Base-by-base conservation (phyloP, 2,113 vertebrate genomes). In the Hippolais icterina region DNA sequence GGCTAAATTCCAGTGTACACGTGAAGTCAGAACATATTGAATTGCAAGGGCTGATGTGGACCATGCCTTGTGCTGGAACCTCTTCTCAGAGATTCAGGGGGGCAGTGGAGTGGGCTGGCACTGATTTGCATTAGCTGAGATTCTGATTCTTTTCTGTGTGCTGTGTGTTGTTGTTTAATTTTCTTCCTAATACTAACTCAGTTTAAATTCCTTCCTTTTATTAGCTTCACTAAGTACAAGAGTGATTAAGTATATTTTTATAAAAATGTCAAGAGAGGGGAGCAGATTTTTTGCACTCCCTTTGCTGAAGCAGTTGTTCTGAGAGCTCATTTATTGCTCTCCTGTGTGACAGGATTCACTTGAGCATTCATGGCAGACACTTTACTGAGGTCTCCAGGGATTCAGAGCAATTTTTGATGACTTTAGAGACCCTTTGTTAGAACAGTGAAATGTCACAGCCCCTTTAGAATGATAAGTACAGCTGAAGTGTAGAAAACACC, bases 381-480 rank as follows among this genome's bases (percentile, higher is more conserved):
- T 86, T 88, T 25, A 59, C 82, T 42, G 66, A 57, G 24, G 29
- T 76, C 94, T 65, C 37, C 5, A 46, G 84, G 71, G 84, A 79
- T 85, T 74, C 11, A 5, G 63, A 93, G 83, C 79, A 54, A 35
- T 91, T 91, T 93, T 47, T 83, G 39, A 72, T 50, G 50, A 70
- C 60, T 91, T 94, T 61, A 74, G 91, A 91, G 84, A 93, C 12
- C 29, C 49, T 94, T 78, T 89, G 68, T 93, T 89, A 83, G 56
- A 95, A 70, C 33, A 89, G 83, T 66, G 64, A 89, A 94, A 93
- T 90, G 89, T 90, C 95, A 93, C 83, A 78, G 52, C 68, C 71
- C 66, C 42, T 82, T 78, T 79, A 64, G 52, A 83, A 87, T 15
- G 4, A 3, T 57, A 89, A 79, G 78, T 83, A 64, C 59, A 65